Evolutionary conservation across 2,113 vertebrate genomes (phyloP).

Genomic region (Channa maculata): DNA sequence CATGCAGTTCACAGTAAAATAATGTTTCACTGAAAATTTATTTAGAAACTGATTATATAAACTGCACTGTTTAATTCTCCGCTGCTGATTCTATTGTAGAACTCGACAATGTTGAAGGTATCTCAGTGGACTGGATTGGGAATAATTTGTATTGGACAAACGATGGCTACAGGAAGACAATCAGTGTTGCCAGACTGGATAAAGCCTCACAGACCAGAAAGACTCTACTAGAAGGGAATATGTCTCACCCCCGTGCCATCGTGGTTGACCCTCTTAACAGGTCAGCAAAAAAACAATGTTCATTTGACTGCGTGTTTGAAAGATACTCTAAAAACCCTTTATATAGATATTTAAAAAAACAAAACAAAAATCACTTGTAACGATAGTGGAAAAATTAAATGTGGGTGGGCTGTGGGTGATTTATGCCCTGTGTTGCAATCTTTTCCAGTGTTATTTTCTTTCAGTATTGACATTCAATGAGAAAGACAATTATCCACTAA

Average conservation of each 20-base stretch:
- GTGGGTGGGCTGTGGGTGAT: neutral
- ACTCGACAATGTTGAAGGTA: constrained; percentile 97
- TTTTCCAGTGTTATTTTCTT: neutral
- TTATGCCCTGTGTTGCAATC: neutral
- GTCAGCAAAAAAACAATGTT: constrained; percentile 72
- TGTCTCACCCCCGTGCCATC: constrained; percentile 97
- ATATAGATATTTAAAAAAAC: neutral
- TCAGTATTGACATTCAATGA: neutral
- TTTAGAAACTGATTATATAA: neutral
- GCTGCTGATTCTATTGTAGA: constrained; percentile 78
- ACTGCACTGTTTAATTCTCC: neutral
- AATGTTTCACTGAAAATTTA: too few species aligned
- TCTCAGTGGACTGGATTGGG: constrained; percentile 98
- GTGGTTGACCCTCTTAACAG: constrained; percentile 96
- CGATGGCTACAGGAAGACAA: constrained; percentile 96
- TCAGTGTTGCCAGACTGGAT: constrained; percentile 94
- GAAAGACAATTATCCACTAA: constrained; percentile 13
- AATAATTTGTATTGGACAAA: constrained; percentile 99
- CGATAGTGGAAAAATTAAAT: neutral
- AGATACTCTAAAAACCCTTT: neutral
- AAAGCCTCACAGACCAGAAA: constrained; percentile 93
- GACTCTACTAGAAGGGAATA: constrained; percentile 94
- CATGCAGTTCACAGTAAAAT: too few species aligned
- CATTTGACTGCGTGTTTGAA: neutral
- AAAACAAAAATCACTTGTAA: too few species aligned